Evolutionary conservation across 2,797 vertebrate species (phyloP), one percentile per base, ranked within the genome.

Genomic region (Eulemur albifrons): DNA sequence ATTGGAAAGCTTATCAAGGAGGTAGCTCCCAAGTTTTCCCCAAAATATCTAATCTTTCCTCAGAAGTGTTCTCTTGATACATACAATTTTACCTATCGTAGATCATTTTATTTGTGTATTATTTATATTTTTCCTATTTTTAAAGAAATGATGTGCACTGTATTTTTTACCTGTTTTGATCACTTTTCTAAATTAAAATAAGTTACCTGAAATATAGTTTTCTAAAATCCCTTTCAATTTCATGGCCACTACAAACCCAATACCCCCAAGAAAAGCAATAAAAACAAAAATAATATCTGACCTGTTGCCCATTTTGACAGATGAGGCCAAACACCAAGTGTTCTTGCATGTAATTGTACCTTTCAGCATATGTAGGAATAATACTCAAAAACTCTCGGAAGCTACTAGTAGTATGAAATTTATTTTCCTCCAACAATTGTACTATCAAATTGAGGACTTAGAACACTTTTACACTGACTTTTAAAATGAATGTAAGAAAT

Each of bases 141-240:
- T 85, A 38, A 57, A 73, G 4, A 93, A 95, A 90, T 50, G 8
- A 54, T 73, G 2, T 0, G 4, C 0, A 81, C 13, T 54, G 48
- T 32, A 14, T 67, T 83, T 93, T 92, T 86, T 83, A 59, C 72
- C 75, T 73, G 8, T 4, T 90, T 88, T 76, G 80, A 45, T 67
- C 18, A 54, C 4, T 90, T 90, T 79, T 94, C 30, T 80, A 69
- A 93, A 54, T 67, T 82, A 80, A 82, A 83, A 32, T 85, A 69
- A 15, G 11, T 88, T 94, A 59, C 77, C 25, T 73, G 17, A 82
- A 57, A n/a, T n/a, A n/a, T 3, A 85, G 20, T 81, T 91, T 92
- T 94, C 4, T 76, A 94, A 95, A 88, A 38, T 85, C 5, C 13
- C 18, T 88, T 93, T 95, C 38, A 96, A 79, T 35, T 61, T 96